Evolutionary conservation across 2,113 vertebrate genomes (phyloP), one percentile per base, ranked within the genome.

Genomic region (Phalacrocorax aristotelis): DNA sequence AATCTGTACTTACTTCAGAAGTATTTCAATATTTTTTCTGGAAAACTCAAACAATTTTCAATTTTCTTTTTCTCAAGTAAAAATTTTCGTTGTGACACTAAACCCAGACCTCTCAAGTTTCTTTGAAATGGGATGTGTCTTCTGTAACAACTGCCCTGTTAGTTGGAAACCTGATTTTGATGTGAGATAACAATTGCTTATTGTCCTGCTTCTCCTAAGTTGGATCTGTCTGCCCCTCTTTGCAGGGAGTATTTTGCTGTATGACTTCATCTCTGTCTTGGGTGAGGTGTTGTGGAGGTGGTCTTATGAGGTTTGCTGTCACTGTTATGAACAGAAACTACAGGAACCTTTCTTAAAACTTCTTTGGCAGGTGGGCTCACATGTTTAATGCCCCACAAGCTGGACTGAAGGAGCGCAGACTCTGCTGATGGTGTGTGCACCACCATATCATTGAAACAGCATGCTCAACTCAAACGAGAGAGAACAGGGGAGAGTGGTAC

Each of bases 311-410:
- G 18, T n/a, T 34, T 52, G 42, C 30, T 64, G 60, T 58, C 34
- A 0, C 57, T 3, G 17, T 51, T 91, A 51, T 1, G 25, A 79
- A 51, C 6, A 4, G 12, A 42, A 26, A 20, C 72, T 26, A 12
- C 16, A 46, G 32, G 48, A 79, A 44, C 17, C 40, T 40, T 74
- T 57, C 10, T 29, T 51, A 46, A 46, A 87, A 74, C 32, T 79
- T 30, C 14, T 57, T 61, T 36, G 27, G 42, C 32, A 58, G 8
- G 26, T 90, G 82, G 57, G 68, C 15, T 85, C 36, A 20, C 19
- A 0, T 0, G 1, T 60, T 44, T 32, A 20, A 44, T 60, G 51
- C 5, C 23, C 6, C 4, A 6, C 14, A 15, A 32, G 18, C 23
- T 36, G 44, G 30, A 22, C 2, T 1, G 15, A 36, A 62, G 66